Conservation (phyloP, 2,888 invertebrate genomes). For the Cheilosia pagana region DNA sequence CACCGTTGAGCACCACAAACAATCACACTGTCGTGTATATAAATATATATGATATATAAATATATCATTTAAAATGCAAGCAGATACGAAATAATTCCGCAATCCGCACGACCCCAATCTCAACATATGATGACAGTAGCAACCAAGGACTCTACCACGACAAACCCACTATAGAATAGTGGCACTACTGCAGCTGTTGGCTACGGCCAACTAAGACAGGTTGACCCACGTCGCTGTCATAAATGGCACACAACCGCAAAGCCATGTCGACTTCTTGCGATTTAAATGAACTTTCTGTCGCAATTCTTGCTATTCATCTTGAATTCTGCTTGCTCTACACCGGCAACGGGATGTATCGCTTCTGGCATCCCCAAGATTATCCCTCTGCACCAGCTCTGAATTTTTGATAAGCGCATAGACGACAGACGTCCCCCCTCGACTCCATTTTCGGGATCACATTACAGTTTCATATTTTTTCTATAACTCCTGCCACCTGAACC, state of each 20-base stretch:
- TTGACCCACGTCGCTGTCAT: constrained; percentile 56
- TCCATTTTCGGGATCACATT: constrained; percentile 58
- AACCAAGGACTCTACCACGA: constrained; percentile 11
- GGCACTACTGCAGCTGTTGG: constrained; percentile 22
- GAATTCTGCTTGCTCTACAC: constrained; percentile 23
- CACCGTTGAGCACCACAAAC: constrained; percentile 1
- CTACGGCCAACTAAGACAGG: constrained; percentile 34
- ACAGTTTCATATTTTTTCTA: constrained; percentile 46
- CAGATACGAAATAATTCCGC: constrained; percentile 21
- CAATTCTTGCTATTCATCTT: constrained; percentile 31
- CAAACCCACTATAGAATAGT: constrained; percentile 2
- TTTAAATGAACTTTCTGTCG: constrained; percentile 56
- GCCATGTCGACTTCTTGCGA: constrained; percentile 58
- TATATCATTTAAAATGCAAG: constrained; percentile 14
- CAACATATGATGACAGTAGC: constrained; percentile 53
- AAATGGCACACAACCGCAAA: constrained; percentile 63
- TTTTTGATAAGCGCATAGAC: constrained; percentile 65
- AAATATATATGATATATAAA: too few species aligned
- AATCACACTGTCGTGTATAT: too few species aligned
- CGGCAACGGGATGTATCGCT: constrained; percentile 51
- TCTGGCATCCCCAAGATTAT: constrained; percentile 57
- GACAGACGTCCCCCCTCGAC: constrained; percentile 28
- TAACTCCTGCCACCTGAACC: constrained; percentile 58
- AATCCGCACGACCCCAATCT: constrained; percentile 44
- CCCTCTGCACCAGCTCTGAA: constrained; percentile 67